Conservation (phyloP, 2,888 invertebrate genomes). For the Thera obeliscata region DNA sequence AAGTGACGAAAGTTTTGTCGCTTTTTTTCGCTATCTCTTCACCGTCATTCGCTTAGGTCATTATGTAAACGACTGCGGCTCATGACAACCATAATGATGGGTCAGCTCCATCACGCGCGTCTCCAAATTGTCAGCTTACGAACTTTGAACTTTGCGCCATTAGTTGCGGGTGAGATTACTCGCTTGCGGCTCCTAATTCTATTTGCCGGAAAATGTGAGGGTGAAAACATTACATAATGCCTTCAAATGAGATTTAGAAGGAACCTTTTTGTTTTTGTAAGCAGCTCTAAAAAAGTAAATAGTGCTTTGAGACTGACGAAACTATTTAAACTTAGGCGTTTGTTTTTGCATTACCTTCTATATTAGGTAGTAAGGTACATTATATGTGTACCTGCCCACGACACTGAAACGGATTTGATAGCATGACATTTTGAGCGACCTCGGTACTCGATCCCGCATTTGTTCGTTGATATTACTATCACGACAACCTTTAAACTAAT, state of each 20-base stretch:
- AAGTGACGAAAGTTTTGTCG: conserved; percentile 45
- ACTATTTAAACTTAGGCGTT: too few relatives aligned
- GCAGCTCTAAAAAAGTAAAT: background rate
- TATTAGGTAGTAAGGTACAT: background rate
- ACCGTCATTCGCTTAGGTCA: conserved; percentile 59
- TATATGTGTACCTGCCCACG: conserved; percentile 22
- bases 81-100: conserved; percentile 55
- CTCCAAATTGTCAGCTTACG: conserved; percentile 55
- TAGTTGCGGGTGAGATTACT: conserved; percentile 23
- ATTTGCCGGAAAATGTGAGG: conserved; percentile 4
- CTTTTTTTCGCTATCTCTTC: conserved; percentile 53
- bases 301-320: background rate
- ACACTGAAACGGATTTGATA: conserved; percentile 70
- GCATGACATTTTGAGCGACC: conserved; percentile 76
- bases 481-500: conserved; percentile 46
- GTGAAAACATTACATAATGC: conserved; percentile 9
- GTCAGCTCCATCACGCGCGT: conserved; percentile 58
- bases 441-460: conserved; percentile 65
- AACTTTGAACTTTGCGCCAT: conserved; percentile 54
- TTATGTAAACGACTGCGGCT: conserved; percentile 63
- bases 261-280: background rate
- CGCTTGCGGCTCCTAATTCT: conserved; percentile 13
- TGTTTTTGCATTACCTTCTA: background rate
- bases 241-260: background rate
- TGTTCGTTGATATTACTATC: conserved; percentile 51